Conservation (phyloP, 2,113 vertebrate genomes). For the Myotis lucifugus region DNA sequence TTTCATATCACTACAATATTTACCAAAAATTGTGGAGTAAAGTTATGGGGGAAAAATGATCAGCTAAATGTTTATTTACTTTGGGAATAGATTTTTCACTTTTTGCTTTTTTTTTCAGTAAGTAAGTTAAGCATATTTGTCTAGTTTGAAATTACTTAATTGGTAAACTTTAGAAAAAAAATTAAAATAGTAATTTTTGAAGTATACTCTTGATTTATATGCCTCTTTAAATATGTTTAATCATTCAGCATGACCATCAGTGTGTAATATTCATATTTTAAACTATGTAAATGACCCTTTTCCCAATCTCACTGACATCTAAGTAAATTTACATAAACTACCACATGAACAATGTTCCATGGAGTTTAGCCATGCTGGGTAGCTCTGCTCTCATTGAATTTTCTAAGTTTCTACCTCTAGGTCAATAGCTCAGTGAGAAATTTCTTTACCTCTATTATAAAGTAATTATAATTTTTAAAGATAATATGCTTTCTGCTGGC, state of each 20-base stretch:
- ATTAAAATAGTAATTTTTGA: neutral
- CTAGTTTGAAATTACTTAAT: neutral
- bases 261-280: neutral
- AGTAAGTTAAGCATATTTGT: neutral
- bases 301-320: neutral
- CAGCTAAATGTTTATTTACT: neutral
- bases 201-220: neutral
- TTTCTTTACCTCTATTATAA: neutral
- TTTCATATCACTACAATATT: neutral
- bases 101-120: neutral
- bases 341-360: neutral
- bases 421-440: neutral
- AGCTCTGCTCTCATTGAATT: neutral
- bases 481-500: neutral
- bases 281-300: neutral
- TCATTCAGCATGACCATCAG: neutral
- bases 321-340: neutral
- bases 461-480: neutral
- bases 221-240: neutral
- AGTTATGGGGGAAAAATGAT: neutral
- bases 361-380: neutral
- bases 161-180: neutral
- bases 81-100: neutral
- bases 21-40: neutral
- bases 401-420: neutral